Evolutionary conservation across 1,140 invertebrate species (phyloP).

Genomic region (Drosophila bipectinata): DNA sequence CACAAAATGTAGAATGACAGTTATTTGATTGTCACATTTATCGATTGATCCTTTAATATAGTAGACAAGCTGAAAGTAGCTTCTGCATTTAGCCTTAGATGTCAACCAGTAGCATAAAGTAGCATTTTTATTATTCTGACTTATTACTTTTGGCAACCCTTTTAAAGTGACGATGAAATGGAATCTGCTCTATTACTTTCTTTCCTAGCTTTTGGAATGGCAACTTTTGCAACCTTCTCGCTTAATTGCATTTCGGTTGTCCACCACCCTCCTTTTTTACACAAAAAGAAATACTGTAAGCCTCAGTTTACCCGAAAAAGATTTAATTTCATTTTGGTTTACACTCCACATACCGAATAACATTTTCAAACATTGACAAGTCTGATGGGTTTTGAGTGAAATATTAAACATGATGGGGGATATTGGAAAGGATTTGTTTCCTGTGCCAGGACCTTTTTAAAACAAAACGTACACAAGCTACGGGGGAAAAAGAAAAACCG

Average conservation of each 20-base stretch:
- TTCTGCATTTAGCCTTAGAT: no score
- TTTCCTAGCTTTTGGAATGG: not conserved
- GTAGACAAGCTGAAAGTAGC: no score
- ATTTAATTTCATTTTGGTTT: not conserved
- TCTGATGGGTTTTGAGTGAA: not conserved
- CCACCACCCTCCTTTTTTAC: not conserved
- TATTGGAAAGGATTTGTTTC: not conserved
- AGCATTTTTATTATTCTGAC: not conserved
- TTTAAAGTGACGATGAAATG: constrained; percentile 1
- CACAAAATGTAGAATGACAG: no score
- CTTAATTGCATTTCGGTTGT: constrained; percentile 46
- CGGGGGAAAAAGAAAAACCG: constrained; percentile 30
- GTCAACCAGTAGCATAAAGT: no score
- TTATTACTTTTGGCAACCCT: not conserved
- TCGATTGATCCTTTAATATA: no score
- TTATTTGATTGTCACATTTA: no score
- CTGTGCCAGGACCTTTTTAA: not conserved
- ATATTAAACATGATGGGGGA: not conserved
- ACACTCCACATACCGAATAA: no score
- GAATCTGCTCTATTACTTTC: not conserved
- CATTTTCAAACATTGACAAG: not conserved
- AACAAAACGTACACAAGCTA: not conserved
- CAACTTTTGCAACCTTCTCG: constrained; percentile 13
- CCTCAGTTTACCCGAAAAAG: no score
- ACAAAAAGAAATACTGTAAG: not conserved